Base-by-base conservation (phyloP, 2,113 vertebrate genomes). In the Halcyon malimbica region DNA sequence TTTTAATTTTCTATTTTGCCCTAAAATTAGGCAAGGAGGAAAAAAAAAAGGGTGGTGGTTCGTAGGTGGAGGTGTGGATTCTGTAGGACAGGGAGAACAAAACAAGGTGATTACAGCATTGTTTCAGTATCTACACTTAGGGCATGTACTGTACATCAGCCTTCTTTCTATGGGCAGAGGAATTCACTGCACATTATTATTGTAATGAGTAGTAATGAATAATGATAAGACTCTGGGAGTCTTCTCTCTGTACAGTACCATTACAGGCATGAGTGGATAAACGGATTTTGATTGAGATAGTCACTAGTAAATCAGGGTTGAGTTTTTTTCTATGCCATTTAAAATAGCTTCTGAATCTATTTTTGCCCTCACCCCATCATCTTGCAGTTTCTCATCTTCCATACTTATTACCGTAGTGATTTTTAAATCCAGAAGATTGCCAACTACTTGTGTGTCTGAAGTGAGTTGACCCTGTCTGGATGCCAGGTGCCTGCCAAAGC, bases 221-320 rank as follows among this genome's bases (percentile, higher is more conserved):
- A 95, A 81, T 63, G 37, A 84, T 79, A 76, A 93, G 76, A 65
- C 50, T 31, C 62, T 39, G 17, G 35, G 59, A 94, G 53, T 35
- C 62, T 76, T 94, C 75, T 83, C 59, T 91, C 68, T 93, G 35
- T 29, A 48, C 57, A 75, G 29, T 54, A 54, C 74, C 70, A 93
- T 89, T 95, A 91, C 46, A 87, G 76, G 83, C 76, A 96, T 85
- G 54, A 87, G 51, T 90, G 69, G 74, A 73, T 93, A 93, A 97
- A 73, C 18, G 90, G 76, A 90, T 90, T 96, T 87, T 92, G 83
- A 92, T 83, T 94, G 68, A 76, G 42, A 74, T 17, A 93, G 56
- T 84, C 11, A 46, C 50, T 80, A 76, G 79, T 95, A 94, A 96
- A 95, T 78, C 51, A 89, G 21, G 11, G 50, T 8, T 78, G 39